Evolutionary conservation across 1,140 invertebrate genomes (phyloP).

Genomic region (Drosophila quadrilineata): DNA sequence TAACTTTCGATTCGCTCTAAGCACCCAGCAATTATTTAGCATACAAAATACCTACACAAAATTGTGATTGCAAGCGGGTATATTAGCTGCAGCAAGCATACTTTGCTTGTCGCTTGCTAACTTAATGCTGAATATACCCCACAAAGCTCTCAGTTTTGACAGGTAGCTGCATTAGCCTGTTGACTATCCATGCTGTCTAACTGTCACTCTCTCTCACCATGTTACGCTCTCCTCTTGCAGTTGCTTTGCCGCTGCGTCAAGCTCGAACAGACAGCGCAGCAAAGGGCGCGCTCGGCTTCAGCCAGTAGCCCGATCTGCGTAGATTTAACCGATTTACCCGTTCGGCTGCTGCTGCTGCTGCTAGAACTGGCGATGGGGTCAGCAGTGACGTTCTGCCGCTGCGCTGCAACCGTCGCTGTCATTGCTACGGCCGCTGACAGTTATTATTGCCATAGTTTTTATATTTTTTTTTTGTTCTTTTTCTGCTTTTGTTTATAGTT

Average conservation of each 20-base stretch:
- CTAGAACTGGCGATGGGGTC: conserved; percentile 24
- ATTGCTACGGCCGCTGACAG: conserved; percentile 17
- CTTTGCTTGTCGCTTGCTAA: neutral
- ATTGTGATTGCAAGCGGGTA: too few species aligned
- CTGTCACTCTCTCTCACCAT: conserved; percentile 13
- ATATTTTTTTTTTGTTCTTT: conserved; percentile 30
- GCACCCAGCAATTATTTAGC: too few species aligned
- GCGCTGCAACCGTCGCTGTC: too few species aligned
- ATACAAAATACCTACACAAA: too few species aligned
- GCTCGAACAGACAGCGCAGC: conserved; percentile 65
- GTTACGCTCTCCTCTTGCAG: conserved; percentile 20
- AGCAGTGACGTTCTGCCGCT: conserved; percentile 14
- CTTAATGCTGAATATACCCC: too few species aligned
- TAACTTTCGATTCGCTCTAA: too few species aligned
- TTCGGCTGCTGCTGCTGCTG: too few species aligned
- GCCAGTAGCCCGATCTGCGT: too few species aligned
- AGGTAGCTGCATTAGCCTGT: conserved; percentile 39
- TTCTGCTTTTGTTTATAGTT: conserved; percentile 32
- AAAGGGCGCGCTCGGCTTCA: conserved; percentile 8
- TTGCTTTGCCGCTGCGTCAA: too few species aligned
- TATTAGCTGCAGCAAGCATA: too few species aligned
- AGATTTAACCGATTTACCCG: too few species aligned
- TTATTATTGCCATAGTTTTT: conserved; percentile 41
- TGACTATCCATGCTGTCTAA: conserved; percentile 44
- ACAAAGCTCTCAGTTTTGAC: too few species aligned